A percentile compares a stretch with the other conserved stretches of the same genome.
Conservation (phyloP, 64 coral and sea anemone species). For the Cladopsammia gracilis region DNA sequence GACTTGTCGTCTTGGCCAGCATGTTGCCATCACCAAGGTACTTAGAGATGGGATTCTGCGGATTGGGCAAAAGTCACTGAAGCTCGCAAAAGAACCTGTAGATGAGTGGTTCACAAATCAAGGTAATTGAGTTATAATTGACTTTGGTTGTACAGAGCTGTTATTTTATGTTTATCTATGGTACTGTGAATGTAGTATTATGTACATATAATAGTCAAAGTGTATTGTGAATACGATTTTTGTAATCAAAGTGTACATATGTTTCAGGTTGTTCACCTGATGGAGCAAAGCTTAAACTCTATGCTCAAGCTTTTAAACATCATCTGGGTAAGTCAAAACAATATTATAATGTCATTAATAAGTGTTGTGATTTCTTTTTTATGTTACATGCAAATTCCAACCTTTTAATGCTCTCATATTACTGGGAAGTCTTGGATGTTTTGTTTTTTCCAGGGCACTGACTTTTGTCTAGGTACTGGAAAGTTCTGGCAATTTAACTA, state of each 20-base stretch:
- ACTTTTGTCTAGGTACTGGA: no score
- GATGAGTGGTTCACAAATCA: constrained; percentile 93
- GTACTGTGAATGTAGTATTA: no score
- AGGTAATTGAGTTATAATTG: constrained; percentile 54
- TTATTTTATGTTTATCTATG: no score
- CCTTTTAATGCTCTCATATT: no score
- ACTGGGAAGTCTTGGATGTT: no score
- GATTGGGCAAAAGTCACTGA: constrained; percentile 86
- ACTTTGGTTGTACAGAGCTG: no score
- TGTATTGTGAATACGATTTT: not conserved
- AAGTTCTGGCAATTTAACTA: no score
- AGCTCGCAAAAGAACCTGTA: constrained; percentile 85
- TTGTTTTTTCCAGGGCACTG: no score
- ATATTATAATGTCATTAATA: no score
- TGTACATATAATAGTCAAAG: not conserved
- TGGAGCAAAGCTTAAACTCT: constrained; percentile 81
- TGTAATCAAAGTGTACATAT: not conserved
- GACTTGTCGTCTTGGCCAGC: constrained; percentile 96
- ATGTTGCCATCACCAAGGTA: constrained; percentile 84
- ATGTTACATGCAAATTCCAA: no score
- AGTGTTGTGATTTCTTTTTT: no score
- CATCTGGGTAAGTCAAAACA: constrained; percentile 67
- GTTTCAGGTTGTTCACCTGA: constrained; percentile 58
- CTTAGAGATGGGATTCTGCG: constrained; percentile 88
- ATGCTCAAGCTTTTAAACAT: constrained; percentile 78